These are phyloP conservation scores for Gambusia affinis DNA, from an alignment of 2,113 vertebrate species.

Conservation along the genomic window DNA sequence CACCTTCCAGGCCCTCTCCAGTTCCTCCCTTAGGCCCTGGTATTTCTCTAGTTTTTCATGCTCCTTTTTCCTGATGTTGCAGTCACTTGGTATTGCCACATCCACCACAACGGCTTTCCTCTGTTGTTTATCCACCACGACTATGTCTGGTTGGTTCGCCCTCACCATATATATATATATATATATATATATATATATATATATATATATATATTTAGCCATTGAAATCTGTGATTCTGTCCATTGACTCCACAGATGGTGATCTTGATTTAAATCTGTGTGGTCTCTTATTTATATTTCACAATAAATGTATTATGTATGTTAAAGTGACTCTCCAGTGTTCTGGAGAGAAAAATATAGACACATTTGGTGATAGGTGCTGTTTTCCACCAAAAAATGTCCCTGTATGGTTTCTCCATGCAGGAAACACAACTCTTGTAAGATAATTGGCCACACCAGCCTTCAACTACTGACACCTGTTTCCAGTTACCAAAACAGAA, in stretches of 20 bases:
- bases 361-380: background rate
- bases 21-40: no score
- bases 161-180: no score
- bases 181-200: no score
- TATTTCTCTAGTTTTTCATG: no score
- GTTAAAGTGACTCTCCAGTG: background rate
- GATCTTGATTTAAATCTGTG: background rate
- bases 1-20: no score
- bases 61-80: no score
- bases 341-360: background rate
- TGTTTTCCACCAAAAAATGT: background rate
- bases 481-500: background rate
- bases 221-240: background rate
- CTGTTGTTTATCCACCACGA: no score
- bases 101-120: no score
- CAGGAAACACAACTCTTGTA: background rate
- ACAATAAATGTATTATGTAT: background rate
- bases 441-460: conserved; percentile 7
- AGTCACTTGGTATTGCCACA: no score
- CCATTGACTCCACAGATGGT: background rate
- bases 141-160: no score
- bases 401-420: background rate
- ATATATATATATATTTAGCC: no score
- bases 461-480: conserved; percentile 18
- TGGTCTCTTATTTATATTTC: background rate